Evolutionary conservation across 2,113 vertebrate species (phyloP), one percentile per base, ranked within the genome.

Genomic region (Alosa alosa): DNA sequence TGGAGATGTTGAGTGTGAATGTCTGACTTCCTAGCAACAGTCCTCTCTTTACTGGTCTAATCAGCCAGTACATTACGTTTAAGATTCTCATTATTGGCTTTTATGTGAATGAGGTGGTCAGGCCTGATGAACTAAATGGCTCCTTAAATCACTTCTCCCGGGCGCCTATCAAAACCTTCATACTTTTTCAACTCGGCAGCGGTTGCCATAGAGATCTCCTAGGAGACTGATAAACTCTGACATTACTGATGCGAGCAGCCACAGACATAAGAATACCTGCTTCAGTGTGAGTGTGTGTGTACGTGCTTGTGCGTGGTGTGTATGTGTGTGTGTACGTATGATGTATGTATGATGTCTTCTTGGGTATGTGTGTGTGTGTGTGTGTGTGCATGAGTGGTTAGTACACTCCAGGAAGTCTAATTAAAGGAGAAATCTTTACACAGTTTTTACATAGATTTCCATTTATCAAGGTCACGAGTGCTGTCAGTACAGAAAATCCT

Each of bases 71-170:
- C 64, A 72, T 72, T 72, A 8, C n/a, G 8, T 31, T 72, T 72
- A 72, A 72, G 64, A 72, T 72, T 72, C 64, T 72, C 64, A 72
- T 72, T 72, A 72, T 72, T 72, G 64, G 9, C n/a, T 31, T 72
- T 72, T 72, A 72, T 72, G 64, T 25, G 25, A 10, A 36, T 11
- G 64, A 25, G 64, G 64, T 72, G 64, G 64, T 36, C 64, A 72
- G 64, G 64, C 64, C 8, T 72, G 64, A 72, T 72, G 64, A 72
- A 72, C 64, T 72, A 25, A 36, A 72, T 11, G 64, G 10, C 9
- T 8, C n/a, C 13, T 25, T 72, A 72, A 72, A 72, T 72, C 64
- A 72, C n/a, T 31, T 72, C 64, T 72, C 64, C 64, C 64, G 2
- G n/a, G 13, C 25, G 64, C 64, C 64, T 11, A 72, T 36, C 64